Base-by-base conservation (phyloP, 2,888 invertebrate genomes). In the Spodoptera littoralis region DNA sequence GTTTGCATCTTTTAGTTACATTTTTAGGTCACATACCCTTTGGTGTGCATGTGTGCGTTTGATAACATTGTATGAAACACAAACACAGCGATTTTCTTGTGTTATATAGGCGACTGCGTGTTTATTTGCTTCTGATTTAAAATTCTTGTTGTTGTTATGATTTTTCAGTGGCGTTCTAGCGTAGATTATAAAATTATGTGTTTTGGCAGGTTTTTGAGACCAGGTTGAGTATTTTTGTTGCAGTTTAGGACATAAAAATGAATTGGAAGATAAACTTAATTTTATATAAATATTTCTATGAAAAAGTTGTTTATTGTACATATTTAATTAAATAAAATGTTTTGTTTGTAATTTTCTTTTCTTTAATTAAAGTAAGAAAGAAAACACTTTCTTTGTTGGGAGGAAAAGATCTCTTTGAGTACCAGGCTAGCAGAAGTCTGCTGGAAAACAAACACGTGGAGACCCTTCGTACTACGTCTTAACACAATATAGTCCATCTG, bases 1-100 rank as follows among this genome's bases (percentile, higher is more conserved):
- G 93, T 93, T 94, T 92, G 93, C 92, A 94, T 93, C 92, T 93
- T 93, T 92, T 88, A 88, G 91, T 88, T 87, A 89, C 86, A 87
- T 86, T 89, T 91, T 93, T 91, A 88, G 94, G 93, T 93, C 94
- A 91, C 87, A 83, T 77, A 76, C 83, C 81, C 79, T 81, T 65
- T 60, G 49, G 11, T 77, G 70, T 61, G 67, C 70, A 65, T 73
- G 79, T 78, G 80, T 83, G 80, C 73, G 83, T 82, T 80, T 80
- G 82, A 75, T 72, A 76, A 76, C 82, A 70, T 65, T 68, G 54
- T 62, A 64, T 49, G 44, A 42, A 46, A 49, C 48, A 62, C 47
- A 52, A 54, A 71, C 53, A 60, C 64, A 64, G 81, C 78, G 60
- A 81, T 75, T 70, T 69, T 71, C 45, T 69, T 64, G 60, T 53